Conservation (phyloP, 2,888 invertebrate species). For the Gisinianus flammeolus region DNA sequence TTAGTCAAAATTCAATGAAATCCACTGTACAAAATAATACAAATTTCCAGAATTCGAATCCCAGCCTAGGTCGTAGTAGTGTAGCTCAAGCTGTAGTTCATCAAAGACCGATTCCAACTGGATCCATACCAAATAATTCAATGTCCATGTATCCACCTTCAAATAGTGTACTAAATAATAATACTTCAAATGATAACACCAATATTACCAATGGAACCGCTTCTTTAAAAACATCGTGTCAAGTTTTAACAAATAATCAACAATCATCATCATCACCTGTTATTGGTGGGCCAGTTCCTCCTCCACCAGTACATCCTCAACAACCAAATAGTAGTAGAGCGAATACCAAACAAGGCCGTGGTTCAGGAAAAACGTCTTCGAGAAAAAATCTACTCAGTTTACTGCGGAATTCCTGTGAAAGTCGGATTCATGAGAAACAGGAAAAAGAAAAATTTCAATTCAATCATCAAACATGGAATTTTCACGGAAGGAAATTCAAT, state of each 20-base stretch:
- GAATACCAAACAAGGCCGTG: conserved; percentile 28
- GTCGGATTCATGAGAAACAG: conserved; percentile 54
- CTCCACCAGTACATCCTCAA: not conserved
- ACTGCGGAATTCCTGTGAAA: conserved; percentile 54
- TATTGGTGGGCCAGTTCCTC: not conserved
- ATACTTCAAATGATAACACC: not conserved
- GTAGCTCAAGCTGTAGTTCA: not conserved
- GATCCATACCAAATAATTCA: not conserved
- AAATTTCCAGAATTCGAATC: conserved; percentile 9
- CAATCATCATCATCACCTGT: not conserved
- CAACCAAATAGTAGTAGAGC: not conserved
- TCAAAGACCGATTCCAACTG: not conserved
- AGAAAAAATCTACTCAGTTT: conserved; percentile 55
- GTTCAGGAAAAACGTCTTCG: conserved; percentile 39
- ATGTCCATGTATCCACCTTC: not conserved
- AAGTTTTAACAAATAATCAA: not conserved
- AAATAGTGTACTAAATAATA: not conserved
- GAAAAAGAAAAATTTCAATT: conserved; percentile 59
- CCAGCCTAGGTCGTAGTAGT: not conserved
- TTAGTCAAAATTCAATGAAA: not conserved
- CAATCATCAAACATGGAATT: conserved; percentile 59
- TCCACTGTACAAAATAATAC: not conserved
- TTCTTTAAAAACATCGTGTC: not conserved
- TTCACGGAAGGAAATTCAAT: conserved; percentile 57
- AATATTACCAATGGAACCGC: not conserved